Base-by-base conservation (phyloP, 2,797 vertebrate species). In the Brachymystax lenok region DNA sequence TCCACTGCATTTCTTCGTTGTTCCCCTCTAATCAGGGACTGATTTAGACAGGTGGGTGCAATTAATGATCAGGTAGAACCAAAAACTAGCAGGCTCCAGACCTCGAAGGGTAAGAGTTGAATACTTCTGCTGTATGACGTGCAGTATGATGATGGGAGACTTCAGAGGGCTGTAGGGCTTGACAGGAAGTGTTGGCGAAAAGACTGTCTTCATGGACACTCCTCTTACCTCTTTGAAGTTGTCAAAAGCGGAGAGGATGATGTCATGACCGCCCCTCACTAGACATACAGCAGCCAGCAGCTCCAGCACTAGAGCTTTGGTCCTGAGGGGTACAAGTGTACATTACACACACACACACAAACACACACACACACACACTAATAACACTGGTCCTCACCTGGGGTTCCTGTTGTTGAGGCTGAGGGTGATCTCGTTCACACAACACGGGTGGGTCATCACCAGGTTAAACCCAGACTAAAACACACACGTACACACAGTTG, bases 371-470 rank as follows among this genome's bases (percentile, higher is more conserved):
- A 30, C 24, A 73, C 63, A 71, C 46, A 35, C 35, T 67, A 67
- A 21, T 17, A 61, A 28, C 3, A 51, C 27, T 21, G 2, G 4
- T 67, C 14, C 77, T 87, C 77, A 97, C 97, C 97, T 96, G 30
- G 95, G 92, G 14, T 87, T 98, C 80, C 93, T 97, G 89, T 97
- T 96, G 88, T 97, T 98, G 83, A 99, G 96, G 88, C 97, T 97
- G 71, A 98, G 92, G 0, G 97, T 96, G 88, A 99, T 97, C 94
- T 98, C 95, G 0, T 98, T 99, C 86, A 99, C 96, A 1, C 97
- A 99, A 80, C 93, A 92, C 0, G 96, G 93, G 78, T 99, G 97
- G 78, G 93, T 95, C 97, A 98, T 98, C 88, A 99, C 97, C 81
- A 96, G 94, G 92, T 95, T 98, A 89, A 99, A 99, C 56, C 97